Evolutionary conservation across 2,888 invertebrate species (phyloP).

Genomic region (Brachyptera risi): DNA sequence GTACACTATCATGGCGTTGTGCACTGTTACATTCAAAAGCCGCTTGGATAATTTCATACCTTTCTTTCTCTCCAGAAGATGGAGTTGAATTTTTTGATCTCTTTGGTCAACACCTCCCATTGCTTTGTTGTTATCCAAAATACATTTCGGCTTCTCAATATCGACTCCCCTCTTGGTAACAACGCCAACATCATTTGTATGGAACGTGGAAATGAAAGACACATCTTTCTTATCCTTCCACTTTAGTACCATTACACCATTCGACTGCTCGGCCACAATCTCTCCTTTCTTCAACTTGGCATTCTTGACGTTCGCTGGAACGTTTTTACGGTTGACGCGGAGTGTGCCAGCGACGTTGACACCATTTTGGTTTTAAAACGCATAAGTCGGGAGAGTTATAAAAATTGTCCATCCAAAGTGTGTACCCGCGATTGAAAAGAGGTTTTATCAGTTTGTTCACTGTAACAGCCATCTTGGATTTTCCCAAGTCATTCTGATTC

Average conservation of each 20-base stretch:
- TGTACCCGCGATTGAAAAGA: constrained; percentile 1
- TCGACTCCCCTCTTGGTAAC: background rate
- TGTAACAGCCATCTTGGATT: background rate
- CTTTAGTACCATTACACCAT: constrained; percentile 17
- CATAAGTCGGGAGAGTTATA: constrained; percentile 15
- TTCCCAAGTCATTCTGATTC: background rate
- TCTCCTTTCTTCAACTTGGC: constrained; percentile 7
- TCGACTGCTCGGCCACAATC: background rate
- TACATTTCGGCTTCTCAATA: background rate
- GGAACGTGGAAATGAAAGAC: constrained; percentile 15
- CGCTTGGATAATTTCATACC: constrained; percentile 5
- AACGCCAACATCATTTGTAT: background rate
- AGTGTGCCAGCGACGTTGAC: constrained; percentile 15
- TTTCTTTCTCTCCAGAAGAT: constrained; percentile 4
- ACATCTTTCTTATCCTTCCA: constrained; percentile 13
- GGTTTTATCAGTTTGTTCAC: background rate
- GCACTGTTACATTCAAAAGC: constrained; percentile 6
- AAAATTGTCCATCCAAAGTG: constrained; percentile 11
- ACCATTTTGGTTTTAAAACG: background rate
- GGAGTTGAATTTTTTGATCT: constrained; percentile 12
- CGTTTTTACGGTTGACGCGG: constrained; percentile 2
- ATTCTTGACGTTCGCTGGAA: constrained; percentile 1
- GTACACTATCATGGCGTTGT: background rate
- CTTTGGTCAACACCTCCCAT: constrained; percentile 23
- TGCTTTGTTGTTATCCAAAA: background rate